phyloP scores from a whole-genome alignment of 1,140 invertebrate genomes.

The Drosophila rhopaloa region DNA sequence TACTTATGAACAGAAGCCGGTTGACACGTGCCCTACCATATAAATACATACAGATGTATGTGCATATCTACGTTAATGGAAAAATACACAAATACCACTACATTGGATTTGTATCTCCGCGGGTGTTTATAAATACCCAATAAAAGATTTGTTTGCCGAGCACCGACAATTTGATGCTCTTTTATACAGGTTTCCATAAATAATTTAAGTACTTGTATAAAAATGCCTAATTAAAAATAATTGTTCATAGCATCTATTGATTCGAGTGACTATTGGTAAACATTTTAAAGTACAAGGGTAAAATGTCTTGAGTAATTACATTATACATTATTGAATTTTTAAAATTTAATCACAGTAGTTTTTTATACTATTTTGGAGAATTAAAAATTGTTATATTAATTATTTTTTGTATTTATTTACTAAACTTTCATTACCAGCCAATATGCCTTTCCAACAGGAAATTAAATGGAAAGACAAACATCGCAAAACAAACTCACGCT shows the following conservation, averaged over 20 bases:
- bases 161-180: constrained; percentile 4
- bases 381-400: too few species aligned
- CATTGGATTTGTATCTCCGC: background rate
- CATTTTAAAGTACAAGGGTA: too few species aligned
- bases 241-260: too few species aligned
- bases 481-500: constrained; percentile 26
- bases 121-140: constrained; percentile 32
- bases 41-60: too few species aligned
- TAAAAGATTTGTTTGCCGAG: background rate
- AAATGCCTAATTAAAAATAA: background rate
- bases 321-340: too few species aligned
- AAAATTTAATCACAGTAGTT: too few species aligned
- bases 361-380: too few species aligned
- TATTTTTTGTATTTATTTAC: too few species aligned
- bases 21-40: constrained; percentile 2
- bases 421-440: too few species aligned
- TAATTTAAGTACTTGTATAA: too few species aligned
- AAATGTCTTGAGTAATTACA: too few species aligned
- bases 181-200: background rate
- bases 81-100: constrained; percentile 23
- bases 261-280: too few species aligned
- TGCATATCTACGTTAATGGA: background rate
- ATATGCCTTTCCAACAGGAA: background rate
- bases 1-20: background rate
- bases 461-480: constrained; percentile 15